Evolutionary conservation across 2,888 invertebrate species (phyloP).

Genomic region (Campopleginae sp.): DNA sequence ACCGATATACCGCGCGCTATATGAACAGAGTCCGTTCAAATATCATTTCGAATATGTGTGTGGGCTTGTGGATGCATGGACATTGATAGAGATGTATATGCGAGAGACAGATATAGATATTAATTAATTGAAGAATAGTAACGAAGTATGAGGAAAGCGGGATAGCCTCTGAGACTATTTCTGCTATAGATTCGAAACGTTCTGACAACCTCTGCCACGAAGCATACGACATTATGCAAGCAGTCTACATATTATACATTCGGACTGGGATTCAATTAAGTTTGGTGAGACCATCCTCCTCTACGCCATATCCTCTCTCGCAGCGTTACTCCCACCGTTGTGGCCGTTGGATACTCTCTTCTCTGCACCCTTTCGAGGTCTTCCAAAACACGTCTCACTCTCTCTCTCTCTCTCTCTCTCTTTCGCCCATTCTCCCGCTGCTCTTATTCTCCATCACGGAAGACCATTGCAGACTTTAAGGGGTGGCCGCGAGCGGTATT

Average conservation of each 20-base stretch:
- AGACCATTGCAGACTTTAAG: conserved; percentile 57
- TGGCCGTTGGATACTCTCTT: conserved; percentile 52
- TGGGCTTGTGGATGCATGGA: conserved; percentile 2
- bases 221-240: conserved; percentile 83
- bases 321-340: conserved; percentile 49
- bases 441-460: conserved; percentile 35
- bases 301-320: conserved; percentile 52
- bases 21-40: conserved; percentile 23
- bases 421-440: conserved; percentile 13
- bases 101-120: background rate
- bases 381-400: conserved; percentile 75
- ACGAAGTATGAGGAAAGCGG: conserved; percentile 8
- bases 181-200: conserved; percentile 56
- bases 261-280: conserved; percentile 84
- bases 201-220: conserved; percentile 77
- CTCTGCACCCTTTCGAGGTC: conserved; percentile 73
- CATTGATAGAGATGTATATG: conserved; percentile 3
- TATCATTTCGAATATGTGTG: background rate
- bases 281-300: conserved; percentile 81
- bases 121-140: conserved; percentile 1
- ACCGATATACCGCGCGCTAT: conserved; percentile 51
- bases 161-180: conserved; percentile 33
- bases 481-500: conserved; percentile 38
- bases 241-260: conserved; percentile 85
- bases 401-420: conserved; percentile 8